Conservation (phyloP, 2,113 vertebrate genomes). For the Nesogale talazaci region DNA sequence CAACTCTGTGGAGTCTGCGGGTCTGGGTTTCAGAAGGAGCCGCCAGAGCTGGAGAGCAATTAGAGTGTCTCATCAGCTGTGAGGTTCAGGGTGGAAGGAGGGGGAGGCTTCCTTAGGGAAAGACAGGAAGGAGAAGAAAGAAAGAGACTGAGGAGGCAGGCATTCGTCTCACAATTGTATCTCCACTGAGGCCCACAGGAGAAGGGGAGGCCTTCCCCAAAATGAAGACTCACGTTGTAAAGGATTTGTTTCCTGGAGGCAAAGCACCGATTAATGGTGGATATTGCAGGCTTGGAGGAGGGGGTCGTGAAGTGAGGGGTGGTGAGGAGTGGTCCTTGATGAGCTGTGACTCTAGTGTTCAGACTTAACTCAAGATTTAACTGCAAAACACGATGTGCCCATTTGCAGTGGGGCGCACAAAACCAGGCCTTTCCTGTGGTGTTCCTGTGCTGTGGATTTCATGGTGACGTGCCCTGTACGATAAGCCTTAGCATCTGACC, state of each 20-base stretch:
- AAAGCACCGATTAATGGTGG: not conserved
- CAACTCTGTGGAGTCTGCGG: not conserved
- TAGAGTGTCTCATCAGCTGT: not conserved
- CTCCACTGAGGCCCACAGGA: too few relatives aligned
- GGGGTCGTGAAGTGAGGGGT: not conserved
- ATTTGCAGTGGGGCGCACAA: not conserved
- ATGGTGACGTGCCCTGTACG: not conserved
- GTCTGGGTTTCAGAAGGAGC: not conserved
- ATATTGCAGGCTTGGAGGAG: not conserved
- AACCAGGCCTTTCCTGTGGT: not conserved
- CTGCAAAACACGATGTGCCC: too few relatives aligned
- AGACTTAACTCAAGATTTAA: not conserved
- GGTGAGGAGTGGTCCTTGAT: not conserved
- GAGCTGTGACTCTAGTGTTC: not conserved
- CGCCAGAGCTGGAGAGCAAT: not conserved
- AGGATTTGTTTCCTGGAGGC: not conserved
- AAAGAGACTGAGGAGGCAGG: not conserved
- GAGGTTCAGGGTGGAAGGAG: not conserved
- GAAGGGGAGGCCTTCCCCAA: too few relatives aligned
- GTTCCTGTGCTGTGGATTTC: not conserved
- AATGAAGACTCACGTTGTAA: not conserved
- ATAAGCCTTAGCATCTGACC: not conserved
- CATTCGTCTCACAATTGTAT: too few relatives aligned
- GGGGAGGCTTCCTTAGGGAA: not conserved
- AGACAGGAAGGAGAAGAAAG: not conserved